Conservation (phyloP, 1,140 invertebrate genomes). For the Zeugodacus cucurbitae region DNA sequence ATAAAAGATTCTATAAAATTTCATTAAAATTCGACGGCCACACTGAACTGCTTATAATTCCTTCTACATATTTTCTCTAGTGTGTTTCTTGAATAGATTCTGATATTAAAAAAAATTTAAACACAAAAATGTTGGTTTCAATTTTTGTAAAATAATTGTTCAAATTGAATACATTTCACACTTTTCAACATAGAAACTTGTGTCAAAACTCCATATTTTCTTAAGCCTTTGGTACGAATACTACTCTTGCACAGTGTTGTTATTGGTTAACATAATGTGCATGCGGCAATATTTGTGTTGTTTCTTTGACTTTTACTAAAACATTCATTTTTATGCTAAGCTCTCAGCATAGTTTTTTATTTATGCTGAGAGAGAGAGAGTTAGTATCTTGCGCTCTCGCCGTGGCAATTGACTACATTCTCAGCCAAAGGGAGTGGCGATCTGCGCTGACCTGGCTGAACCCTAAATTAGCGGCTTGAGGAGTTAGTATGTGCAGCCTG, state of each 20-base stretch:
- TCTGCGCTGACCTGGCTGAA: neutral
- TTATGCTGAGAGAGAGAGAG: neutral
- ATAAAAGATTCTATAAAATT: too few relatives aligned
- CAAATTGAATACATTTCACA: too few relatives aligned
- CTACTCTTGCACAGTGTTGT: neutral
- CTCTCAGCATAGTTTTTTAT: neutral
- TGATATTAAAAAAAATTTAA: too few relatives aligned
- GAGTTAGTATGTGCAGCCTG: neutral
- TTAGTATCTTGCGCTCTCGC: neutral
- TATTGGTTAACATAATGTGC: neutral
- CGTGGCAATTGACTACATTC: neutral
- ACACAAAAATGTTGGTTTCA: too few relatives aligned
- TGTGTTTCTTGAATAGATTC: too few relatives aligned
- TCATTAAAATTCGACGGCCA: too few relatives aligned
- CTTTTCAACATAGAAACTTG: too few relatives aligned
- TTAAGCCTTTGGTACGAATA: neutral
- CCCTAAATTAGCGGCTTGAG: neutral
- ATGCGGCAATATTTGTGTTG: neutral
- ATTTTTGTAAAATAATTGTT: too few relatives aligned
- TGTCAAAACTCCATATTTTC: too few relatives aligned
- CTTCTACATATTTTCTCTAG: too few relatives aligned
- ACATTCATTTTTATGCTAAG: neutral
- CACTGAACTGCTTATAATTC: too few relatives aligned
- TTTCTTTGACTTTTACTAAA: neutral
- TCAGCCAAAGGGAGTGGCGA: neutral